Base-by-base conservation (phyloP, 64 coral and sea anemone genomes). In the Actinia tenebrosa region DNA sequence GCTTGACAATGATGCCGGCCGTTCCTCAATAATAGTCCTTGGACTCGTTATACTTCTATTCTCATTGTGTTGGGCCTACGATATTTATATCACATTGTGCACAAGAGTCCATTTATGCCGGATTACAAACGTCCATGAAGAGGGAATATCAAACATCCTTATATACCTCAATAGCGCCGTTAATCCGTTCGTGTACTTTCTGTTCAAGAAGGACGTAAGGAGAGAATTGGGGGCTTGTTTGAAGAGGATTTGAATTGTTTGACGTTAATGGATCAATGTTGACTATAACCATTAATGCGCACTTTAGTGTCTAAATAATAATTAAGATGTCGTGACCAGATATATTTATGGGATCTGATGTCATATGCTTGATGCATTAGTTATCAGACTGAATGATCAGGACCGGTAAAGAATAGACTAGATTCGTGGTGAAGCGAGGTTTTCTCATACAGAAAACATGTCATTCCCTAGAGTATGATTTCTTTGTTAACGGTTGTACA, bases 131-230 rank as follows among this genome's bases (percentile, higher is more conserved):
- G 56, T 80, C 66, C 11, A 59, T 17, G 56, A 77, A 50, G 78
- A 86, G 47, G 84, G 84, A 61, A 71, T 87, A 27, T 80, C 84
- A 17, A 86, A 91, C 55, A 45, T 87, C 22, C 78, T 91, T 61
- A 91, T 91, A 53, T 91, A 86, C 44, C 20, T 82, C 6, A 91
- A 91, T 56, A 86, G 84, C 60, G 56, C 72, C 26, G 60, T 91
- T 30, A 91, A 87, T 82, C 89, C 89, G 26, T 79, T 91, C 1
- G 84, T 91, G 17, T 91, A 91, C 43, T 85, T 86, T 59, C 82
- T 91, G 52, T 64, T 91, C 55, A 91, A 91, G 78, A 91, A 87
- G 20, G 89, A 91, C n/a, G 60, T 91, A 5, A 91, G 71, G 56
- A 58, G 43, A 16, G 89, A 87, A 55, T 6, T 91, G 1, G 44